Evolutionary conservation across 37 sponge, comb jelly and placozoan species (phyloP).

Genomic region (Ianthella basta): DNA sequence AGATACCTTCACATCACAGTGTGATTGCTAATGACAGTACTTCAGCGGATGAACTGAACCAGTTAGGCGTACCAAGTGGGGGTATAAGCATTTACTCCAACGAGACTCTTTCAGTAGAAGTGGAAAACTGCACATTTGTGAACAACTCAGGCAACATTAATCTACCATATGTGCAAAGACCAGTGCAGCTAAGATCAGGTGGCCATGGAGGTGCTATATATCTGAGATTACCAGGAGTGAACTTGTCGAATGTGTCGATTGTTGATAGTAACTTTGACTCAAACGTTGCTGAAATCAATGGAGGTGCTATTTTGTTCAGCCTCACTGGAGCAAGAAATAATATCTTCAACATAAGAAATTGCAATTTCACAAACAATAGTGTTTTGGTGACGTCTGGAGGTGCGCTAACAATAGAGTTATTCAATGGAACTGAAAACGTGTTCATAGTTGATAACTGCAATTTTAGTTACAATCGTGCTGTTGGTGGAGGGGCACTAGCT

Average conservation of each 20-base stretch:
- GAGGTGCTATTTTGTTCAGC: not conserved
- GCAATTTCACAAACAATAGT: slow-evolving; percentile 42
- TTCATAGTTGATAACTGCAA: slow-evolving; percentile 41
- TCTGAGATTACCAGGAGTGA: not conserved
- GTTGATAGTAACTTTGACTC: not conserved
- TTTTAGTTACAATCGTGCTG: slow-evolving; percentile 48
- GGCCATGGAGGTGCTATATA: slow-evolving; percentile 17
- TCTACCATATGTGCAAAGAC: not conserved
- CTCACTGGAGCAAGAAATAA: slow-evolving; percentile 23
- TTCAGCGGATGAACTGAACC: not conserved
- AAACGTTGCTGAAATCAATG: slow-evolving; percentile 17
- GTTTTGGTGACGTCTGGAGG: slow-evolving; percentile 72
- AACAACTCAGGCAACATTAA: slow-evolving; percentile 37
- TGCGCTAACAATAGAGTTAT: slow-evolving; percentile 60
- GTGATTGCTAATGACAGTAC: not conserved
- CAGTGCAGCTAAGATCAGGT: not conserved
- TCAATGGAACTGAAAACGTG: slow-evolving; percentile 50
- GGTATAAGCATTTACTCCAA: not conserved
- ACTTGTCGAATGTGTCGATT: not conserved
- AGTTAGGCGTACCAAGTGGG: slow-evolving; percentile 2
- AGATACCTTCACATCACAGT: not conserved
- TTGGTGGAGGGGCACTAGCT: slow-evolving; percentile 72
- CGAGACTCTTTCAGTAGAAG: not conserved
- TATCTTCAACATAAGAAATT: slow-evolving; percentile 30
- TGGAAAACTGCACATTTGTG: slow-evolving; percentile 30